Evolutionary conservation across 1,140 invertebrate species (phyloP), one percentile per base, ranked within the genome.

Genomic region (Thrips palmi): DNA sequence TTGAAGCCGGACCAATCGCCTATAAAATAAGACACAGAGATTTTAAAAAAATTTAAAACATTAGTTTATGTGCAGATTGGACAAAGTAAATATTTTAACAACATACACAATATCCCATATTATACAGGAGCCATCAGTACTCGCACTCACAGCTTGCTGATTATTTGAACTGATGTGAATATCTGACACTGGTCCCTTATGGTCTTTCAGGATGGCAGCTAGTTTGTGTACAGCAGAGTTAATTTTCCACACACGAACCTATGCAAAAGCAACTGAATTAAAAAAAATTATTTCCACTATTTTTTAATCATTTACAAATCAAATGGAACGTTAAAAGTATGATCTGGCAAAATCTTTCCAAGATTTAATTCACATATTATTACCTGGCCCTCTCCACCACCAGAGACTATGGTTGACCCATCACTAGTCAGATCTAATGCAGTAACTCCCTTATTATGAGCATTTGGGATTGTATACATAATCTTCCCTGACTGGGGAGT

Each of bases 81-180:
- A 33, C n/a, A n/a, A n/a, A n/a, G n/a, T 39, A 34, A n/a, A 18
- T 39, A n/a, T n/a, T n/a, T n/a, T n/a, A 32, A 3, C 3, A 37
- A 49, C 58, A 52, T 58, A 77, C 68, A 64, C 59, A 3, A 89
- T 63, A 50, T 89, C 77, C 88, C 88, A 93, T 41, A 93, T 76
- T 40, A 93, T 85, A 47, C 82, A 87, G 4, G 82, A 83, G 14
- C 88, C 87, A 61, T 93, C 88, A 0, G 71, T 77, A 32, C 81
- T 81, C 0, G 86, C 78, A 47, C 83, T 87, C 1, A 87, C 76
- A 1, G 84, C 79, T 54, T 85, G 75, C 1, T 67, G 68, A 50
- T 86, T 71, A 47, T 76, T 68, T 12, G 64, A 65, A 21, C 76
- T 77, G 30, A 91, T 70, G 31, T 79, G 67, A 42, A 94, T 70